Conservation (phyloP, 2,888 invertebrate species). For the Stratiomys singularior region DNA sequence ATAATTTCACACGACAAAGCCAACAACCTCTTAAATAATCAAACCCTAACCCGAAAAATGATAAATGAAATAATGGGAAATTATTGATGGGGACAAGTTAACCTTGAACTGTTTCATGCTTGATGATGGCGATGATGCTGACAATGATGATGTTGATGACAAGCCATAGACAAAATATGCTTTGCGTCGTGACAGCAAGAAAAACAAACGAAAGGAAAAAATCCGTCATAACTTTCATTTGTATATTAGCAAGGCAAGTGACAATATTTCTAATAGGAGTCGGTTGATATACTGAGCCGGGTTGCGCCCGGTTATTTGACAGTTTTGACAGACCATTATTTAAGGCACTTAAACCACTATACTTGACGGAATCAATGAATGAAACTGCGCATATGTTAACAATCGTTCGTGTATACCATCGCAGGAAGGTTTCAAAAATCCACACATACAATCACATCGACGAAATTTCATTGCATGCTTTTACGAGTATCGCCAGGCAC, state of each 20-base stretch:
- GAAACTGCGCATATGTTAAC: conserved; percentile 34
- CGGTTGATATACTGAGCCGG: background rate
- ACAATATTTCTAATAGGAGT: conserved; percentile 50
- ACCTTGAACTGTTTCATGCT: conserved; percentile 43
- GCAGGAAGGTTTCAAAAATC: too few relatives aligned
- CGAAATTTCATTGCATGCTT: background rate
- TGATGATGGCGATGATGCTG: background rate
- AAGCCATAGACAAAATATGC: background rate
- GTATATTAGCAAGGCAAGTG: conserved; percentile 24
- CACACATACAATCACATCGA: background rate
- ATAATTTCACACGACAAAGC: background rate
- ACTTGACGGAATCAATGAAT: conserved; percentile 42
- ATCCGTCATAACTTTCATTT: conserved; percentile 24
- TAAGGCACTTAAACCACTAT: conserved; percentile 57
- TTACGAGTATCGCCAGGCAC: background rate
- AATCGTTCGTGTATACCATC: background rate
- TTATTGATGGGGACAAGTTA: conserved; percentile 41
- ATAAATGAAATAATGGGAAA: conserved; percentile 21
- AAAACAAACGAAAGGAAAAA: background rate
- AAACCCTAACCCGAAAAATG: background rate
- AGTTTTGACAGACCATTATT: conserved; percentile 67
- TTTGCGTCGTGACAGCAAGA: background rate
- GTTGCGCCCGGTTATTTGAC: conserved; percentile 65
- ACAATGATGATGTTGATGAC: conserved; percentile 26
- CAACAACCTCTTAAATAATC: background rate